phyloP scores from a whole-genome alignment of 2,113 vertebrate genomes.

The Limnothrissa miodon region DNA sequence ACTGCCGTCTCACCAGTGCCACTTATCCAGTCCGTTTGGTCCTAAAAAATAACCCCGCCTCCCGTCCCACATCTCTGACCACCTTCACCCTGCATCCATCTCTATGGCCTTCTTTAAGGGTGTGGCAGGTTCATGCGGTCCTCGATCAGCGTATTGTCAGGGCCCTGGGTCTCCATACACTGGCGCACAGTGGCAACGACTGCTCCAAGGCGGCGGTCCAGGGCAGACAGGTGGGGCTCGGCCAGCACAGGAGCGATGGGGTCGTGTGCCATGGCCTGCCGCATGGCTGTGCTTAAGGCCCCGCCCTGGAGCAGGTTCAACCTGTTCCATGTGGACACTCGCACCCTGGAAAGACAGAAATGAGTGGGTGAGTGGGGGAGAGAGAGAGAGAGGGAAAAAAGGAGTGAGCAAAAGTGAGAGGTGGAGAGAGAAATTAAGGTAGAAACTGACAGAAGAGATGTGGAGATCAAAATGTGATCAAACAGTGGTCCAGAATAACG shows the following conservation, averaged over 20 bases:
- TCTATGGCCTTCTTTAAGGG: conserved; percentile 61
- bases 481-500: background rate
- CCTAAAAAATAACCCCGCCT: background rate
- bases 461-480: background rate
- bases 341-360: conserved; percentile 74
- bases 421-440: background rate
- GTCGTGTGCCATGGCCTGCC: conserved; percentile 84
- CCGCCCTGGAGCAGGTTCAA: conserved; percentile 86
- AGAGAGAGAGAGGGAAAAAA: background rate
- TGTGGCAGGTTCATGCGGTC: conserved; percentile 97
- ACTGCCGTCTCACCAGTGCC: background rate
- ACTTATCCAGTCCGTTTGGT: background rate
- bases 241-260: conserved; percentile 86
- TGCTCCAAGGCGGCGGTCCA: conserved; percentile 86
- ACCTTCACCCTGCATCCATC: background rate
- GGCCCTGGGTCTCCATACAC: conserved; percentile 90
- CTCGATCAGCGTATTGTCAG: conserved; percentile 89
- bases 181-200: conserved; percentile 87
- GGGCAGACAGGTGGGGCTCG: conserved; percentile 80
- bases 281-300: conserved; percentile 85
- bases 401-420: background rate
- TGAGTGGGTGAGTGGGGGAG: background rate
- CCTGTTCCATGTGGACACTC: conserved; percentile 96
- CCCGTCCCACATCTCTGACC: background rate
- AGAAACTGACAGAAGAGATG: background rate